These are phyloP conservation scores for Rhadina sibilatrix DNA, from an alignment of 2,113 vertebrate species.

Conservation along the genomic window DNA sequence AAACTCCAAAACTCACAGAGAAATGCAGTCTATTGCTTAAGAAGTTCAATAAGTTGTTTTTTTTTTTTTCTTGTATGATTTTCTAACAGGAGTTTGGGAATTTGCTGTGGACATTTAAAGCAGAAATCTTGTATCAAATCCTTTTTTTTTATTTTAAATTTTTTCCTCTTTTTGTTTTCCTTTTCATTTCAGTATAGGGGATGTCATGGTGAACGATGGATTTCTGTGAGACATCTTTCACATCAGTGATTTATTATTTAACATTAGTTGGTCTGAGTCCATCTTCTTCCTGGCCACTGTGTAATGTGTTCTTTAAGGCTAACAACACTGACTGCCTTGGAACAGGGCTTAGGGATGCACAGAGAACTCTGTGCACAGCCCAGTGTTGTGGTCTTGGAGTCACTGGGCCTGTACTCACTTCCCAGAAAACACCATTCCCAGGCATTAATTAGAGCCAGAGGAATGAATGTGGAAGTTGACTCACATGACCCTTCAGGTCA, in stretches of 20 bases:
- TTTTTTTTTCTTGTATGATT: background rate
- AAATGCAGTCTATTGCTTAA: background rate
- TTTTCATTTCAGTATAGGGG: background rate
- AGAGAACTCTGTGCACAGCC: background rate
- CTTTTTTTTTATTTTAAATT: fast-evolving
- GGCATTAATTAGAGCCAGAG: background rate
- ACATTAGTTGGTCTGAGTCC: background rate
- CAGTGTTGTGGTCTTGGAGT: background rate
- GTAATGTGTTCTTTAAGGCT: background rate
- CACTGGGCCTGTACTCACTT: background rate
- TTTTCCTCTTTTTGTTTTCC: background rate
- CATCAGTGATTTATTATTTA: background rate
- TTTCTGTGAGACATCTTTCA: background rate
- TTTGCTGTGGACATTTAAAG: background rate
- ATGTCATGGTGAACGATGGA: background rate
- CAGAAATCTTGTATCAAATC: background rate
- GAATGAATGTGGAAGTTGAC: background rate
- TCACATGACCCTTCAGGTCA: background rate
- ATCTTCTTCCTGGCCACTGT: background rate
- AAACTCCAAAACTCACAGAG: background rate
- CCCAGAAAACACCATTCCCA: background rate
- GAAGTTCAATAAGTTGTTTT: background rate
- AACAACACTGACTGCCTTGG: background rate
- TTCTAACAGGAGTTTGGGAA: background rate
- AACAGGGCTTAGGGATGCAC: background rate